A percentile compares a stretch with the other conserved stretches of the same genome.
Evolutionary conservation across 2,113 vertebrate genomes (phyloP).

Genomic region (Aegotheles bennettii): DNA sequence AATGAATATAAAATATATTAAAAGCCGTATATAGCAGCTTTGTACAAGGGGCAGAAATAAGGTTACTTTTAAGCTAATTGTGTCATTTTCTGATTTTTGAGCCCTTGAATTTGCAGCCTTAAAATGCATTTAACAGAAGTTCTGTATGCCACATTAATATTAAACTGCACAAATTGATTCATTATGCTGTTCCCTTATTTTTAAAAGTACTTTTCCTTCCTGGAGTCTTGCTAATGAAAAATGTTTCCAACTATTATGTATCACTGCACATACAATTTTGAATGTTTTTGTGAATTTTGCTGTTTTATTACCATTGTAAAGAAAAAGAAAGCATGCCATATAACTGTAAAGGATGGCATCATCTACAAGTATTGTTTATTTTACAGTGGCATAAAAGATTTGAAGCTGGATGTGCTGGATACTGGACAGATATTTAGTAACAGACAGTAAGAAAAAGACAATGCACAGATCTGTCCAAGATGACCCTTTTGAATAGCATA

Average conservation of each 20-base stretch:
- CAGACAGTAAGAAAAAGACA: not conserved
- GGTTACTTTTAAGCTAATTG: not conserved
- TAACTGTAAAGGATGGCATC: not conserved
- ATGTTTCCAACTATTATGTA: not conserved
- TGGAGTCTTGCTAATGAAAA: not conserved
- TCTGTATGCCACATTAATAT: not conserved
- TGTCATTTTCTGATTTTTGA: not conserved
- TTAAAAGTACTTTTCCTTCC: not conserved
- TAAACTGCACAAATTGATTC: not conserved
- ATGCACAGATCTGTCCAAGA: not conserved
- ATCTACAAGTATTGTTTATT: not conserved
- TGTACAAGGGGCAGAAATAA: not conserved
- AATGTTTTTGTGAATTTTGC: not conserved
- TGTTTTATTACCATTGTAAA: not conserved
- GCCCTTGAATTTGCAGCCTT: not conserved
- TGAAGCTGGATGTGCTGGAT: not conserved
- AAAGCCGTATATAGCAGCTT: not conserved
- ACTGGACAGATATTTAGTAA: not conserved
- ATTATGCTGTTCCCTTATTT: not conserved
- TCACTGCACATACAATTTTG: not conserved
- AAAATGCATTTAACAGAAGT: not conserved
- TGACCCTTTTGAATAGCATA: not conserved
- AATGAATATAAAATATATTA: not conserved
- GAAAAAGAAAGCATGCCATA: not conserved
- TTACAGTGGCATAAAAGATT: not conserved